Percentiles rank a stretch among this genome's conserved stretches.
phyloP scores from a whole-genome alignment of 1,140 invertebrate genomes.

The Pachypsylla venusta region DNA sequence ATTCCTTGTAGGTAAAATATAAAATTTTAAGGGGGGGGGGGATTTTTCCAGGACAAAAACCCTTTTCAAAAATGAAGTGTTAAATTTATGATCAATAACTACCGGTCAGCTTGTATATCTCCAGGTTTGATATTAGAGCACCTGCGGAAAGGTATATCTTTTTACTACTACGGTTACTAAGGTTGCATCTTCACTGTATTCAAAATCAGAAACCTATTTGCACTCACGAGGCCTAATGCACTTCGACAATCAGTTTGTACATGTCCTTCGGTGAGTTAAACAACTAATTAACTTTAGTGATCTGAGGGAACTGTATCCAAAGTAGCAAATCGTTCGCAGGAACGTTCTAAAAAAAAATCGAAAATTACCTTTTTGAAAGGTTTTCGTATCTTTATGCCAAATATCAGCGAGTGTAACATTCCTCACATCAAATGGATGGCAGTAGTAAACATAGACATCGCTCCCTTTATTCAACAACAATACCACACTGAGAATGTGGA shows the following conservation, averaged over 20 bases:
- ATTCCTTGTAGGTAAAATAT: no score
- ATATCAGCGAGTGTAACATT: neutral
- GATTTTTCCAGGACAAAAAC: no score
- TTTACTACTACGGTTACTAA: neutral
- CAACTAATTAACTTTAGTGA: neutral
- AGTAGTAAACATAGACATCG: neutral
- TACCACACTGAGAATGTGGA: neutral
- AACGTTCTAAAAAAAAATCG: neutral
- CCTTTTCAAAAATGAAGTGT: no score
- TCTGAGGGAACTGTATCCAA: neutral
- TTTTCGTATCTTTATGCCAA: neutral
- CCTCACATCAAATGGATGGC: neutral
- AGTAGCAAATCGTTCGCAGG: neutral
- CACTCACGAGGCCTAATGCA: no score
- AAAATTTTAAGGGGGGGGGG: no score
- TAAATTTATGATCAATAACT: no score
- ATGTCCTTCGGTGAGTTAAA: neutral
- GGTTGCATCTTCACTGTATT: neutral
- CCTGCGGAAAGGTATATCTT: no score
- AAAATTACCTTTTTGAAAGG: slow-evolving; percentile 3
- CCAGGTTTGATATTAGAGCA: no score
- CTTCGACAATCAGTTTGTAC: no score
- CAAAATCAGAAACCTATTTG: neutral
- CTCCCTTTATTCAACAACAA: neutral
- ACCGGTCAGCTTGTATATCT: no score